Percentiles rank a stretch among this genome's conserved stretches.
Conservation (phyloP, 2,888 invertebrate genomes). For the Atrina japonica region DNA sequence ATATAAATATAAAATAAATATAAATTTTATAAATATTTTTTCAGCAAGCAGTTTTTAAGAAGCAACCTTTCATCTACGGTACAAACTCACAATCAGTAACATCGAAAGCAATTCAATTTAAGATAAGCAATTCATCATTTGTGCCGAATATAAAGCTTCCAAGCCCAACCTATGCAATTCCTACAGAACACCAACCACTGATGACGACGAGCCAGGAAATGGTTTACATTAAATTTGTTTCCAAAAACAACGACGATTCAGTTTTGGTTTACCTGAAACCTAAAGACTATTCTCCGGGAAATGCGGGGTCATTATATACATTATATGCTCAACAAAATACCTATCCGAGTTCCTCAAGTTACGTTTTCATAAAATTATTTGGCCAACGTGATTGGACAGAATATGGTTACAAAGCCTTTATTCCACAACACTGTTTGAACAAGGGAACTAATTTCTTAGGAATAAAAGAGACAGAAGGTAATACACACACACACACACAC, state of each 20-base stretch:
- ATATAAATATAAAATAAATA: too few relatives aligned
- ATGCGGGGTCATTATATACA: conserved; percentile 15
- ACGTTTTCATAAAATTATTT: conserved; percentile 2
- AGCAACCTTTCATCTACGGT: conserved; percentile 2
- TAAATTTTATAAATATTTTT: too few relatives aligned
- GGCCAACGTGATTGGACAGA: conserved; percentile 3
- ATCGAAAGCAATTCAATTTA: neutral
- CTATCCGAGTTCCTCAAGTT: conserved; percentile 8
- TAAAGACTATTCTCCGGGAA: conserved; percentile 10
- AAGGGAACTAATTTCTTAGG: conserved; percentile 29
- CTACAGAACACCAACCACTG: neutral
- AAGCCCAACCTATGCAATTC: neutral
- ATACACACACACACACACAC: too few relatives aligned
- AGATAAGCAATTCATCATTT: neutral
- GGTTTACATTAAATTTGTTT: conserved; percentile 16
- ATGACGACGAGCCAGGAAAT: conserved; percentile 11
- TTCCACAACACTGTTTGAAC: conserved; percentile 2
- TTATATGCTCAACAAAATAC: conserved; percentile 3
- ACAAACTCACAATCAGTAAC: neutral
- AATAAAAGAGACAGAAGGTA: conserved; percentile 34
- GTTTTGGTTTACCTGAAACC: conserved; percentile 29
- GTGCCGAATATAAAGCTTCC: neutral
- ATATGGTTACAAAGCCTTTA: conserved; percentile 37
- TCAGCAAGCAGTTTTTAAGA: conserved; percentile 7
- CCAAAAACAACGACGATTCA: conserved; percentile 20